Evolutionary conservation across 2,797 vertebrate species (phyloP).

Genomic region (Clarias platycephalus): DNA sequence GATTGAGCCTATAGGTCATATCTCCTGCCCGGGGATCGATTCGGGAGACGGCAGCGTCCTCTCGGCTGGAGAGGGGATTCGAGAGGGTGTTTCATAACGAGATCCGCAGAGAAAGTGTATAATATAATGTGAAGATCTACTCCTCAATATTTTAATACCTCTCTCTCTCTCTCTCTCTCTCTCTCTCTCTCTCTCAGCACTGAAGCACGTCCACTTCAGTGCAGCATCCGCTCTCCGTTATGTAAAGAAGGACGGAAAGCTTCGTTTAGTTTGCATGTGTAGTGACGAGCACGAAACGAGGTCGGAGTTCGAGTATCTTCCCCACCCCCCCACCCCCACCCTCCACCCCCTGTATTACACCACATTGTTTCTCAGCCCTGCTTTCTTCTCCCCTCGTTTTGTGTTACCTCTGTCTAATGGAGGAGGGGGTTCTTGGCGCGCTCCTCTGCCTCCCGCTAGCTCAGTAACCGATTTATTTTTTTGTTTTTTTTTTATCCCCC

Average conservation of each 20-base stretch:
- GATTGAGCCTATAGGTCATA: conserved; percentile 21
- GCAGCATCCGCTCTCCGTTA: neutral
- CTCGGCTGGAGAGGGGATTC: conserved; percentile 31
- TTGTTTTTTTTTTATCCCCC: neutral
- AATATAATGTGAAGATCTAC: conserved; percentile 33
- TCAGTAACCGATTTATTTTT: conserved; percentile 4
- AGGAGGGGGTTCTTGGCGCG: conserved; percentile 29
- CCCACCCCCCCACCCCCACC: neutral
- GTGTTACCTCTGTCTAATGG: conserved; percentile 22
- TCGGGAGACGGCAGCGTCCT: conserved; percentile 27
- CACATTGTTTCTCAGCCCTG: conserved; percentile 38
- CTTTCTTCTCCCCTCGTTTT: conserved; percentile 39
- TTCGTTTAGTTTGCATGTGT: conserved; percentile 34
- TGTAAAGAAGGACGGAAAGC: conserved; percentile 35
- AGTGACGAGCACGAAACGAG: neutral
- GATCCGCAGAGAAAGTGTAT: conserved; percentile 43
- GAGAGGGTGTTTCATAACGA: conserved; percentile 49
- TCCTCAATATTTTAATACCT: conserved; percentile 37
- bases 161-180: conserved; percentile 11
- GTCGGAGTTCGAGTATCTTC: conserved; percentile 23
- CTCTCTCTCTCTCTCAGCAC: neutral
- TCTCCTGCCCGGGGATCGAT: conserved; percentile 1
- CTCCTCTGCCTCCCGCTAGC: conserved; percentile 27
- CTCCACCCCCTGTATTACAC: neutral
- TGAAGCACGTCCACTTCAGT: conserved; percentile 33